Base-by-base conservation (phyloP, 2,797 vertebrate genomes). In the Pygocentrus nattereri region DNA sequence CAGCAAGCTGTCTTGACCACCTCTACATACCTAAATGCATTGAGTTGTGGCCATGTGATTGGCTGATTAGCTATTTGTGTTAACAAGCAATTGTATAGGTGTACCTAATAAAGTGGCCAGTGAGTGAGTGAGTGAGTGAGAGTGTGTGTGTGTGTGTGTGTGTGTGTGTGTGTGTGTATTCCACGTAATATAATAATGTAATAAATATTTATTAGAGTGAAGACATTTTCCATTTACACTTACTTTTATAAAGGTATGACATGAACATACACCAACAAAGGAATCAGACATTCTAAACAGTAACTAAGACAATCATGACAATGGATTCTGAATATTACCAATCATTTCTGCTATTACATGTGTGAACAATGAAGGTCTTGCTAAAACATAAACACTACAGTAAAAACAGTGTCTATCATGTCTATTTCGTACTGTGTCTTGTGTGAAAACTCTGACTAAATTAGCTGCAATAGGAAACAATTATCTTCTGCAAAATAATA, bases 161-260 rank as follows among this genome's bases (percentile, higher is more conserved):
- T n/a, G n/a, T n/a, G n/a, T n/a, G n/a, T n/a, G n/a, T n/a, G n/a
- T n/a, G n/a, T n/a, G n/a, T n/a, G n/a, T n/a, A n/a, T n/a, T n/a
- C n/a, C n/a, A n/a, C n/a, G n/a, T n/a, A n/a, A n/a, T n/a, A n/a
- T n/a, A n/a, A 25, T 61, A 62, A 49, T 25, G 54, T 54, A 82
- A 81, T 76, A 87, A 81, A 85, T 78, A 80, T 82, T 73, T 82
- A 82, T 78, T 44, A 68, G 54, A 74, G 15, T 30, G 16, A 61
- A 72, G 59, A 19, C 38, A 80, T 41, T 27, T 75, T 21, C 4
- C n/a, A 70, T 64, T 27, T 34, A 2, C 25, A 25, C 1, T 3
- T 23, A 19, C 23, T 44, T 27, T 56, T 15, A 56, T 49, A 67
- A 64, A n/a, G 23, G 13, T 11, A 5, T 69, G 23, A 30, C 44